Evolutionary conservation across 2,797 vertebrate genomes (phyloP), one percentile per base, ranked within the genome.

Genomic region (Bradypodion pumilum): DNA sequence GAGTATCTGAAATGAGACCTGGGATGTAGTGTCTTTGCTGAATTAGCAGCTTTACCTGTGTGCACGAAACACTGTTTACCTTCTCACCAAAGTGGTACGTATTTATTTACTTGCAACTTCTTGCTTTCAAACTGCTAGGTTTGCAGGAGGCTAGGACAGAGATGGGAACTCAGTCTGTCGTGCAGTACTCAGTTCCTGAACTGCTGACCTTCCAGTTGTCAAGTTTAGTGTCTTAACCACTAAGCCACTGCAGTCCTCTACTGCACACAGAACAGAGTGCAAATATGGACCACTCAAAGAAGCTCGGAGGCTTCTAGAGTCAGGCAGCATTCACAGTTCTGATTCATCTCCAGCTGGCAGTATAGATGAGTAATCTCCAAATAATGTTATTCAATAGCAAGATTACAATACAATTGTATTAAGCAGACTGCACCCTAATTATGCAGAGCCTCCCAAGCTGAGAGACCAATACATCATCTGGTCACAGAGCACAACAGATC

Each of bases 311-410:
- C 16, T 15, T 76, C 27, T 49, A 21, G 15, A 2, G 7, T 60
- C 40, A 35, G 23, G 25, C 66, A 46, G 62, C 7, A 42, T 23
- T 40, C 40, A 37, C 52, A 70, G 52, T 62, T 46, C 23, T 19
- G 59, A 63, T n/a, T 69, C 49, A 21, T 44, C 19, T 78, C 4
- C 52, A 62, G n/a, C 15, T 78, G 66, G 40, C 60, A 59, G 65
- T 35, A n/a, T 25, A 42, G 74, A 35, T 84, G 66, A 78, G 32
- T 77, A 72, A 49, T 72, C 62, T 59, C 56, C 19, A 63, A 78
- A 72, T 83, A 42, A 74, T 62, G 42, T 70, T 15, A 44, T 70
- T 70, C 65, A 83, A 83, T 29, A 46, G 65, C 29, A 78, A 83
- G 66, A 72, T 70, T 35, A 60, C 21, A 49, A 32, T 60, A 62